phyloP scores from a whole-genome alignment of 2,797 vertebrate genomes.

The Rhinogobio ventralis region DNA sequence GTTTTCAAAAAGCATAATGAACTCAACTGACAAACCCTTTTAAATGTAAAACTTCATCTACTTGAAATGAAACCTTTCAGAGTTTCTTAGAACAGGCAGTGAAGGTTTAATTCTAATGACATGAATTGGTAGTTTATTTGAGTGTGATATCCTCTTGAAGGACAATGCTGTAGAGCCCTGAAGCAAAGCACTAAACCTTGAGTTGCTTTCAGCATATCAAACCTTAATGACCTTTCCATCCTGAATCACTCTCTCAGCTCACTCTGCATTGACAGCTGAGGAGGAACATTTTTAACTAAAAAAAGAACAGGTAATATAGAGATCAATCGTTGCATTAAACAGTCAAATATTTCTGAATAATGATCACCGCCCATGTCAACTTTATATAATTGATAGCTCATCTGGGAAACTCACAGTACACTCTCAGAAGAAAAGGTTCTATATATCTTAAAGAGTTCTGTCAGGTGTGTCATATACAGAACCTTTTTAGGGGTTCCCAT shows the following conservation, averaged over 20 bases:
- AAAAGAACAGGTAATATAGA: constrained; percentile 5
- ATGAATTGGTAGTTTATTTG: neutral
- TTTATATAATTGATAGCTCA: neutral
- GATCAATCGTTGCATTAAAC: neutral
- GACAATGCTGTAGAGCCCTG: neutral
- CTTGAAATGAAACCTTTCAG: neutral
- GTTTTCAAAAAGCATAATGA: neutral
- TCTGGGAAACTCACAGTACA: neutral
- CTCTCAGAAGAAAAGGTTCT: neutral
- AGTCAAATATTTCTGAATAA: constrained; percentile 3
- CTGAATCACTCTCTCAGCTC: constrained; percentile 26
- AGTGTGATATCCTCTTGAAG: constrained; percentile 20
- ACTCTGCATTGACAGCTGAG: neutral
- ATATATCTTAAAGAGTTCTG: neutral
- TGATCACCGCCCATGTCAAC: neutral
- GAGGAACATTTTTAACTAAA: neutral
- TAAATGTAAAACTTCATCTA: neutral
- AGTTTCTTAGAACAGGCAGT: neutral
- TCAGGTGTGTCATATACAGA: no score
- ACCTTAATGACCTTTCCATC: constrained; percentile 27
- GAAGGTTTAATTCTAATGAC: constrained; percentile 19
- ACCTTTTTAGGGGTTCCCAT: no score
- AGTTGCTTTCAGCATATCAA: constrained; percentile 30
- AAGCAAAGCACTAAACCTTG: constrained; percentile 29
- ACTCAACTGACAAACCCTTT: neutral